Evolutionary conservation across 1,140 invertebrate genomes (phyloP), one percentile per base, ranked within the genome.

Genomic region (Listronotus oregonensis): DNA sequence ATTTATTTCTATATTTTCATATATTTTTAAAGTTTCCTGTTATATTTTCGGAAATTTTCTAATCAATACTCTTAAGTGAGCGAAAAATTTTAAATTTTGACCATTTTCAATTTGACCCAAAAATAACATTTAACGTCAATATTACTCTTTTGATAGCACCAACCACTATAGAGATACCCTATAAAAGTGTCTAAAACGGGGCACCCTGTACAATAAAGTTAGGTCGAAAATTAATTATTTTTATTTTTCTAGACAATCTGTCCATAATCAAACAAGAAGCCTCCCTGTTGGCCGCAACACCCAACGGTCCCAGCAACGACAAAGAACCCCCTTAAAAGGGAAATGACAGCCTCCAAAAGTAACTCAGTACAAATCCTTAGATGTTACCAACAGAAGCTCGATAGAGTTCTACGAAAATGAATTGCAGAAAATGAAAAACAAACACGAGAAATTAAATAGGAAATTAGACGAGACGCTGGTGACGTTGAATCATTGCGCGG

Each of bases 381-480:
- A 78, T 62, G 37, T 71, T 40, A 74, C 77, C 1, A 78, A 78
- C 60, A 68, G 73, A 37, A 73, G 64, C 14, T 76, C 74, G 0
- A 77, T 78, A 27, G 75, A 77, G 42, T 78, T 77, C 56, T 78
- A 78, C 52, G 76, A 77, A 42, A 68, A 72, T 37, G 75, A 77
- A 57, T 47, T 78, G 49, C 68, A 74, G 49, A 78, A 78, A 61
- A 56, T 85, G 12, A 82, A 80, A 55, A 82, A 81, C 69, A 83
- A 85, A 51, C 85, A 86, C 75, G 86, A 87, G 39, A 87, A 87
- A 71, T 70, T 88, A 27, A 85, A 85, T 66, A 77, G 85, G 52
- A 82, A 84, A 74, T 70, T 88, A 67, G 87, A 88, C 77, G 87
- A 88, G 78, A 86, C 87, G 17, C 71, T 88, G 70, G 86, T 87